Evolutionary conservation across 2,888 invertebrate genomes (phyloP), one percentile per base, ranked within the genome.

Genomic region (Odontomyia ornata): DNA sequence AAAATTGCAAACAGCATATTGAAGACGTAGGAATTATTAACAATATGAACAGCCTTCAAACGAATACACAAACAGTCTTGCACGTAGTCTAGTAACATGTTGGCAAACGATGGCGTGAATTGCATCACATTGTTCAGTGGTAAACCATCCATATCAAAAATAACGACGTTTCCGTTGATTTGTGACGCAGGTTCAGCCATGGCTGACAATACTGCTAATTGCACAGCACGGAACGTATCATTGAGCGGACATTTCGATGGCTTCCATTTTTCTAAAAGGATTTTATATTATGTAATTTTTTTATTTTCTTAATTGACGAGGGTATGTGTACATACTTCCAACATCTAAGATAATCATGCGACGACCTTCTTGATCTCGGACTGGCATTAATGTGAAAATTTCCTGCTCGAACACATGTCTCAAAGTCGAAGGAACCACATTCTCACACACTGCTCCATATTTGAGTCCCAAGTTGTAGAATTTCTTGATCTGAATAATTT

Each of bases 11-110:
- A 96, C 2, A 95, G 88, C 90, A 95, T 92, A 83, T 95, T 95
- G 87, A 97, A 96, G 79, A 96, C 89, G 80, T 90, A 91, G 0
- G 96, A 94, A 84, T 97, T 96, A 84, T 95, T 95, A n/a, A 97
- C 89, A 71, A 96, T 89, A 83, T 97, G 96, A 1, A 97, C 91
- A 0, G 91, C 95, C 86, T 95, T 96, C 62, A 97, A 87, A 71
- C 97, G 91, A 79, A 92, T 89, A 0, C 96, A 95, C 36, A 95
- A 91, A 82, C 94, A 93, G 83, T 95, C 95, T 83, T 92, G 92
- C 57, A 93, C 89, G 89, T 93, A 93, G 36, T 93, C 93, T 7
- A 92, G 86, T 23, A 92, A 86, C 86, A 91, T 89, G 82, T 91
- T 91, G 0, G 94, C 94, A 83, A 92, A 91, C n/a, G 89, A 89